Percentiles rank a stretch among this genome's conserved stretches.
Conservation (phyloP, 1,140 invertebrate species). For the Vanessa atalanta region DNA sequence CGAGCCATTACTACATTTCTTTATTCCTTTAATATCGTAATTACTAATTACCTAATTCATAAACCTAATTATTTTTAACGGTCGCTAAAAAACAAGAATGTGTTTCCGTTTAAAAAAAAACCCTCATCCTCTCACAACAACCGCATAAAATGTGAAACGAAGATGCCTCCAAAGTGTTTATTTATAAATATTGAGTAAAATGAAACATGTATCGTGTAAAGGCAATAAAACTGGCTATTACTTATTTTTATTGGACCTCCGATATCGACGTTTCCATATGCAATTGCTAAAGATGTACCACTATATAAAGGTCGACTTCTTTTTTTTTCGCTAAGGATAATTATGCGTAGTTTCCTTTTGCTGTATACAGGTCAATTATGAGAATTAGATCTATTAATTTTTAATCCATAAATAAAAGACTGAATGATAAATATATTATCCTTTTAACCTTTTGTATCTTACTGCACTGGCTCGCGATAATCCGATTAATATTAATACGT, state of each 20-base stretch:
- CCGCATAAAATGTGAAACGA: conserved; percentile 3
- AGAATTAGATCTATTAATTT: conserved; percentile 59
- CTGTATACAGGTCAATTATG: conserved; percentile 48
- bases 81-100: background rate
- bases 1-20: too few relatives aligned
- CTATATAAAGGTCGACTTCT: conserved; percentile 54
- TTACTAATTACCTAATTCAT: background rate
- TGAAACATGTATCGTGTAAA: conserved; percentile 36
- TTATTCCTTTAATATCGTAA: background rate
- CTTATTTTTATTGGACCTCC: conserved; percentile 37
- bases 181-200: conserved; percentile 22
- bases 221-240: conserved; percentile 40
- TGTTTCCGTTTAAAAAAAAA: conserved; percentile 6
- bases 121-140: background rate
- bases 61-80: conserved; percentile 1
- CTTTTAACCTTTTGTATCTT: conserved; percentile 23
- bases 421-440: conserved; percentile 43
- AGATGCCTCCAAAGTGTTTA: conserved; percentile 8
- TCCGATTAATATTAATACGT: conserved; percentile 15
- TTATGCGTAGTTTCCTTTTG: conserved; percentile 50
- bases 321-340: conserved; percentile 45
- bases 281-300: conserved; percentile 27
- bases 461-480: background rate
- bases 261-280: conserved; percentile 22
- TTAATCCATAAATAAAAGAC: conserved; percentile 51